Base-by-base conservation (phyloP, 2,888 invertebrate species). In the Tricholauxania praeusta region DNA sequence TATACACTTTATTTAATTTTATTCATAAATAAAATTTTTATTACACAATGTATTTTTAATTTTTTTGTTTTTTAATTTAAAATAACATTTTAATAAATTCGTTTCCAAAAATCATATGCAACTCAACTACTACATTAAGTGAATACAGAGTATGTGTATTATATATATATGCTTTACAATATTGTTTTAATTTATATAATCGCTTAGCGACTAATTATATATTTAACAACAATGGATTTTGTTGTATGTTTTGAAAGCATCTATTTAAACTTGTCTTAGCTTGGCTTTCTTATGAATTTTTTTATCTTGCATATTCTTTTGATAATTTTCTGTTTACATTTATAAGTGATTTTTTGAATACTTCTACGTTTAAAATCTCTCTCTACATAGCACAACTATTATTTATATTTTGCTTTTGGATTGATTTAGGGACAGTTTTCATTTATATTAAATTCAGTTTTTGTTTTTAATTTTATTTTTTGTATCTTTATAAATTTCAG, bases 151-250 rank as follows among this genome's bases (percentile, higher is more conserved):
- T 59, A 49, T 22, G 62, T 70, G 32, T 62, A 62, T 62, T 59
- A 49, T 22, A 70, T 70, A 52, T 53, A 53, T 53, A 53, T 55
- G 72, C 59, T 73, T 52, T 69, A 72, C 74, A 72, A 63, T 72
- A 73, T 60, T 74, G 68, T 71, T 53, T 72, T 53, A 62, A 62
- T 59, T 60, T 71, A 72, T 75, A 73, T 72, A 60, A 66, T 73
- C 59, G 76, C 74, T 76, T 78, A 77, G 75, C 75, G 70, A 74
- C 74, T 77, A 75, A 74, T 72, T 78, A 64, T 72, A 72, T 73
- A 59, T 76, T 64, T 55, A 62, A n/a, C 55, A 39, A 55, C 39
- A 51, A 57, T 66, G 69, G 71, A 73, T 39, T 39, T 39, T 39
- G 39, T 39, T 39, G 39, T 39, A 39, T 39, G 6, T 10, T 74